Base-by-base conservation (phyloP, 2,113 vertebrate genomes). In the Patagioenas fasciata region DNA sequence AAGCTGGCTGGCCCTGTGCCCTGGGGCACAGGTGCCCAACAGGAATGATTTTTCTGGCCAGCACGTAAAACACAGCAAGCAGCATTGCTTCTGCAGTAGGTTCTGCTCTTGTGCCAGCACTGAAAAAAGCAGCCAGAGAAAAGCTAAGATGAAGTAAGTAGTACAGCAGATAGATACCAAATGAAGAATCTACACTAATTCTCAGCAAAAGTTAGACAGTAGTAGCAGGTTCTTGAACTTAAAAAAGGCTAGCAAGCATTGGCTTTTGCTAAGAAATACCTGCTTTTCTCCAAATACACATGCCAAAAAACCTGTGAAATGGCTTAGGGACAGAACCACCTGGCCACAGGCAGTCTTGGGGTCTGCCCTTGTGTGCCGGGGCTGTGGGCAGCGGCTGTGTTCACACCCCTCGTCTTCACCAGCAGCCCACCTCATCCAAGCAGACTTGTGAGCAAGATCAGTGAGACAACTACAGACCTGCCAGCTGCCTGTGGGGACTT, bases 1-100 rank as follows among this genome's bases (percentile, higher is more conserved):
- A 83, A 88, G 91, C 29, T 79, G 88, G 72, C 92, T 97, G 95
- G 94, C 96, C 69, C 69, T 11, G 2, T 77, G 95, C 93, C 96
- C 91, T 5, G 5, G 85, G 88, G 93, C 90, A 96, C 97, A 97
- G 96, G 95, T 98, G 96, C 86, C 72, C 38, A 0, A 87, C 87
- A 96, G 77, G 71, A 82, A 96, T 4, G 17, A 78, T 77, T 66
- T 66, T 87, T 92, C 88, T 80, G 91, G 92, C 88, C 95, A 96
- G 95, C 54, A 64, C 28, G 69, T 70, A 91, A 86, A 95, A 89
- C 93, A 58, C 64, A 47, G 36, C 5, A 25, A 44, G 4, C 92
- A 95, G 79, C 88, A 51, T 28, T 85, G 80, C 69, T 91, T 80
- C 96, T 62, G 32, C 84, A 92, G 93, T 93, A 84, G n/a, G 11